Evolutionary conservation across 2,113 vertebrate species (phyloP).

Genomic region (Spilogale gracilis): DNA sequence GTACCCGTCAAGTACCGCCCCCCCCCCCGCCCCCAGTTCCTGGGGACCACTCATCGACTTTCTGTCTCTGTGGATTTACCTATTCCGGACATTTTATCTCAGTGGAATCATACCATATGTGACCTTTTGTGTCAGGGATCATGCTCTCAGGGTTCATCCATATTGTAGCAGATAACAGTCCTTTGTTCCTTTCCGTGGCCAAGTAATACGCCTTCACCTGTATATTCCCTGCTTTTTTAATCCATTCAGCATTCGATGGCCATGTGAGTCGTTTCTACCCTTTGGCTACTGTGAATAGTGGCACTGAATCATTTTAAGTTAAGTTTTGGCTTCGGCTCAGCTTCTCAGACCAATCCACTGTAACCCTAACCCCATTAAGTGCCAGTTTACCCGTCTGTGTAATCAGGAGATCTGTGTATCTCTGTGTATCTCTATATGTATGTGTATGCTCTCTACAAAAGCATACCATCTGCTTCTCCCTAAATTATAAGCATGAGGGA

Average conservation of each 20-base stretch:
- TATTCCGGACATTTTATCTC: not conserved
- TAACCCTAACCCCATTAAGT: not conserved
- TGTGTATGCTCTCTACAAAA: not conserved
- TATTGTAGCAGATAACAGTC: not conserved
- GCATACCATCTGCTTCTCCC: not conserved
- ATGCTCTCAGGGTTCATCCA: not conserved
- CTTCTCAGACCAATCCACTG: not conserved
- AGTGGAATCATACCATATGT: not conserved
- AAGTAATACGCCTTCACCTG: not conserved
- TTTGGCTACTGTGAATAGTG: not conserved
- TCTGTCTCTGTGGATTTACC: not conserved
- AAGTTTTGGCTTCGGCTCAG: not conserved
- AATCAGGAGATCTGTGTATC: accelerated
- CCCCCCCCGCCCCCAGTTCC: not conserved
- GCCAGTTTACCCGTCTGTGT: not conserved
- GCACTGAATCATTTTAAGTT: not conserved
- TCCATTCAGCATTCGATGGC: not conserved
- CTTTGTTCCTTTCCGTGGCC: not conserved
- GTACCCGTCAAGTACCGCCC: not conserved
- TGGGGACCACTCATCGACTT: not conserved
- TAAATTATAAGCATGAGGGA: not conserved
- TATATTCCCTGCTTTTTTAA: not conserved
- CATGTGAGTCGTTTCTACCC: not conserved
- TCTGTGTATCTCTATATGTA: accelerated
- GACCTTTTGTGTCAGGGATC: not conserved